Percentiles rank a stretch among this genome's conserved stretches.
phyloP scores from a whole-genome alignment of 2,888 invertebrate genomes.

The Malachius bipustulatus region DNA sequence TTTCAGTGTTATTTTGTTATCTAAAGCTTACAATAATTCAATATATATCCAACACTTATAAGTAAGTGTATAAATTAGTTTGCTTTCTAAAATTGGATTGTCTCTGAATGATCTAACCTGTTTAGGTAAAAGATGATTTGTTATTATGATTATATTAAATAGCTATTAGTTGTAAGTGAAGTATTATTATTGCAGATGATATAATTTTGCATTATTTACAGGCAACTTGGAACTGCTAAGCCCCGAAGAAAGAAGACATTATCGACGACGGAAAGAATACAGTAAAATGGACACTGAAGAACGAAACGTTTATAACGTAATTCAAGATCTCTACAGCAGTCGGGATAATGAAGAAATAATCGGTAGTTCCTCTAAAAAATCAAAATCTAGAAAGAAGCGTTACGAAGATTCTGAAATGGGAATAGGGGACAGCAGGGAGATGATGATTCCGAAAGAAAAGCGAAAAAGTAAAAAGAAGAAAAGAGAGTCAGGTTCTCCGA shows the following conservation, averaged over 20 bases:
- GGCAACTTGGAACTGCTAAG: constrained; percentile 35
- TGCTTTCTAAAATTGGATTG: too few species aligned
- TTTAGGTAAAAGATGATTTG: too few species aligned
- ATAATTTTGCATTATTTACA: too few species aligned
- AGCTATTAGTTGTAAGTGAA: too few species aligned
- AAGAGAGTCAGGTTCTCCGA: constrained; percentile 28
- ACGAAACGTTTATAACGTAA: constrained; percentile 34
- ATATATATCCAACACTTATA: too few species aligned
- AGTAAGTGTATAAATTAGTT: too few species aligned
- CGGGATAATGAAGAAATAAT: constrained; percentile 32
- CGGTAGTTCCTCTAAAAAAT: constrained; percentile 30
- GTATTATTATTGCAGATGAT: too few species aligned
- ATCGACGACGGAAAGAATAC: constrained; percentile 32
- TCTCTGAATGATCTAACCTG: too few species aligned
- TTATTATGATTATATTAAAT: too few species aligned
- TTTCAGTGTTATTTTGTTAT: too few species aligned
- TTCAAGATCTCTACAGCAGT: constrained; percentile 31
- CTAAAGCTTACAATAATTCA: too few species aligned
- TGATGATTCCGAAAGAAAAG: constrained; percentile 38
- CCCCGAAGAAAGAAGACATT: constrained; percentile 36
- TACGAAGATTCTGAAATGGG: constrained; percentile 26
- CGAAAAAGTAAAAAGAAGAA: constrained; percentile 36
- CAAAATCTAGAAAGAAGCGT: constrained; percentile 34
- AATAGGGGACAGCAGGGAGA: constrained; percentile 36
- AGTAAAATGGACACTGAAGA: constrained; percentile 34